Evolutionary conservation across 2,797 vertebrate genomes (phyloP).

Genomic region (Gallinago stenura): DNA sequence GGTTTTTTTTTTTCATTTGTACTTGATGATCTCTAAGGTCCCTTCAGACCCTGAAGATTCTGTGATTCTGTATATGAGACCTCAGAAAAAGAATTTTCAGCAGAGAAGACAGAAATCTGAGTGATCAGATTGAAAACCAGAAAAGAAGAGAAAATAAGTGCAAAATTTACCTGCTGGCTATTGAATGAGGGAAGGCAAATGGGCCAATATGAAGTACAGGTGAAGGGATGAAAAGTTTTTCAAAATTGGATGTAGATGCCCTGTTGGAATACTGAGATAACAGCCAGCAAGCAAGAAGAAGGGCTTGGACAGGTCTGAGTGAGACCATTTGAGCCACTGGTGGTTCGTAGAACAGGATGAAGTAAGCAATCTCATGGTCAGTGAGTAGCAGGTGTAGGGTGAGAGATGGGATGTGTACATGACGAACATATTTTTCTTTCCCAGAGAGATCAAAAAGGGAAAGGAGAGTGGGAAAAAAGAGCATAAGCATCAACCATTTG

Average conservation of each 20-base stretch:
- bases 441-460: not conserved
- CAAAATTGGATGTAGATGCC: not conserved
- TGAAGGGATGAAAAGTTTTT: not conserved
- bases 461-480: not conserved
- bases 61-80: not conserved
- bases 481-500: not conserved
- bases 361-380: not conserved
- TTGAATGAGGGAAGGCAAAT: not conserved
- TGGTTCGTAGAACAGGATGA: not conserved
- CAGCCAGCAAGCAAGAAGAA: not conserved
- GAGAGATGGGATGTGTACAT: not conserved
- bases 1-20: no score
- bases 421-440: not conserved
- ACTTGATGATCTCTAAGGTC: no score
- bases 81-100: slow-evolving; percentile 8
- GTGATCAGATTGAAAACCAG: not conserved
- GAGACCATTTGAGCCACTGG: not conserved
- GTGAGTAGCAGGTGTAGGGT: not conserved
- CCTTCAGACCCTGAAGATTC: no score
- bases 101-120: not conserved
- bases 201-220: not conserved
- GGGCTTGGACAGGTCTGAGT: not conserved
- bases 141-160: not conserved
- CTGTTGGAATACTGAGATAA: not conserved
- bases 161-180: not conserved